Evolutionary conservation across 2,888 invertebrate species (phyloP).

Genomic region (Harpalus rufipes): DNA sequence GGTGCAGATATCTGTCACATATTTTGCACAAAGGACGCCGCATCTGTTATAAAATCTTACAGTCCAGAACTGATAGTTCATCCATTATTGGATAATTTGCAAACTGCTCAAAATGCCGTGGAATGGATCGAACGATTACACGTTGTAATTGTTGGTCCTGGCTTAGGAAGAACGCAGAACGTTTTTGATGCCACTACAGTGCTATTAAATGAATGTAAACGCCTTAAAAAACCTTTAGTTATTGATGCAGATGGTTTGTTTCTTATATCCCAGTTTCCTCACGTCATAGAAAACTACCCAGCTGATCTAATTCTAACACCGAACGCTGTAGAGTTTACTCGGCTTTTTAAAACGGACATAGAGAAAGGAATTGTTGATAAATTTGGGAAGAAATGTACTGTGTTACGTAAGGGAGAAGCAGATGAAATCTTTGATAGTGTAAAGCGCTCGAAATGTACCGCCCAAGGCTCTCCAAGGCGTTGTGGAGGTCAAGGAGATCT

Average conservation of each 20-base stretch:
- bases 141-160: conserved; percentile 92
- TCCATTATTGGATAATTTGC: conserved; percentile 85
- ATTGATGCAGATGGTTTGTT: conserved; percentile 95
- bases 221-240: conserved; percentile 86
- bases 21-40: conserved; percentile 93
- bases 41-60: conserved; percentile 94
- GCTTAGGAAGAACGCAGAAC: conserved; percentile 85
- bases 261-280: conserved; percentile 84
- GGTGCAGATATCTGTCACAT: conserved; percentile 96
- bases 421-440: conserved; percentile 83
- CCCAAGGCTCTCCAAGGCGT: conserved; percentile 90
- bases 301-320: conserved; percentile 91
- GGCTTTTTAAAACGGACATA: conserved; percentile 82
- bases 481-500: conserved; percentile 99
- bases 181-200: conserved; percentile 74
- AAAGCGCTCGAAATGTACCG: conserved; percentile 73
- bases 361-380: conserved; percentile 76
- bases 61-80: conserved; percentile 99
- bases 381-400: conserved; percentile 80
- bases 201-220: conserved; percentile 82
- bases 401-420: conserved; percentile 88
- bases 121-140: conserved; percentile 93
- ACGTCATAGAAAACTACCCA: conserved; percentile 84
- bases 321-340: conserved; percentile 91
- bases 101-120: conserved; percentile 83